A percentile compares a stretch with the other conserved stretches of the same genome.
Conservation (phyloP, 1,140 invertebrate genomes). For the Drosophila mojavensis region DNA sequence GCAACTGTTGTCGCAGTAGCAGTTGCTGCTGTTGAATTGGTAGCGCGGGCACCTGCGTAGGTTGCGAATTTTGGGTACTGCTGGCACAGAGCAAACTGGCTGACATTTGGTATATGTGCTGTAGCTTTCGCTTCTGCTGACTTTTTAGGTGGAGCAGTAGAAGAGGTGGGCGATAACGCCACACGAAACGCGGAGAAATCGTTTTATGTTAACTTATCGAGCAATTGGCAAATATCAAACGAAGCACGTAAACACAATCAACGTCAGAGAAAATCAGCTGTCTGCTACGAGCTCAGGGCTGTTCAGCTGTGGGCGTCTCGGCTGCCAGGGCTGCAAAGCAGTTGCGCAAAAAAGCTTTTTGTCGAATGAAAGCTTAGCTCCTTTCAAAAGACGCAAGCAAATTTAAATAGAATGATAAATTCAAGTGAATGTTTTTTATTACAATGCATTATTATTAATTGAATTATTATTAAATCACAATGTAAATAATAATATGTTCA, state of each 20-base stretch:
- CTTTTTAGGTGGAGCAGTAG: neutral
- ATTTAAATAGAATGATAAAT: neutral
- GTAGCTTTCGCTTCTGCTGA: neutral
- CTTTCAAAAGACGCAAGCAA: neutral
- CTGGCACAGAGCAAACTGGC: neutral
- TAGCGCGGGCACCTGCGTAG: neutral
- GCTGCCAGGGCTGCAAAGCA: constrained; percentile 14
- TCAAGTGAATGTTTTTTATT: neutral
- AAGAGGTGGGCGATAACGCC: neutral
- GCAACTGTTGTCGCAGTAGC: constrained; percentile 16
- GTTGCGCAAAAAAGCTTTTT: neutral
- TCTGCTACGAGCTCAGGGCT: constrained; percentile 18
- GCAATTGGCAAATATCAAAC: neutral
- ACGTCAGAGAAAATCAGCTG: constrained; percentile 23
- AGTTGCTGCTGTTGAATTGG: constrained; percentile 29
- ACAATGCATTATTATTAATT: neutral
- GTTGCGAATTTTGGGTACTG: neutral
- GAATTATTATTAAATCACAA: no score
- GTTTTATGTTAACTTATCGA: neutral
- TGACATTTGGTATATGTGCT: neutral
- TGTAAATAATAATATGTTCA: neutral
- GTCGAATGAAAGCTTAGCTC: neutral
- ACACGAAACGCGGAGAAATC: constrained; percentile 8
- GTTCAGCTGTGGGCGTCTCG: neutral
- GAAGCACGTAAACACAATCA: neutral